Evolutionary conservation across 2,113 vertebrate genomes (phyloP).

Genomic region (Marcusenius ussheri): DNA sequence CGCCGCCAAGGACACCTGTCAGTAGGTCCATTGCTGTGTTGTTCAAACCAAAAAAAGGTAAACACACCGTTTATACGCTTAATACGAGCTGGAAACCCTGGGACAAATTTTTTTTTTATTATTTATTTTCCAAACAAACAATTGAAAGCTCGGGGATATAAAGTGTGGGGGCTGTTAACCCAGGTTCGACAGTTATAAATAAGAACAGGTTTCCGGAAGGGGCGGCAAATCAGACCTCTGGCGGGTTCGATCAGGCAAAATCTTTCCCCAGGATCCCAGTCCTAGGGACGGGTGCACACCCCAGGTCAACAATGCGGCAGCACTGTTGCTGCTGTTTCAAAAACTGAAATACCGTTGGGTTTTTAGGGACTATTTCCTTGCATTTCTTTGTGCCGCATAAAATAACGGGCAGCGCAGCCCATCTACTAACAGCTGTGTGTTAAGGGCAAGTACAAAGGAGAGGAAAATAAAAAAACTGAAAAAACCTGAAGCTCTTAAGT

Average conservation of each 20-base stretch:
- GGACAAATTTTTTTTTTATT: not conserved
- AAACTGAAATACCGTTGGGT: not conserved
- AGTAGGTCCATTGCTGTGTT: not conserved
- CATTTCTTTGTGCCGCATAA: too few relatives aligned
- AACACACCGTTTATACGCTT: not conserved
- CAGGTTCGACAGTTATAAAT: not conserved
- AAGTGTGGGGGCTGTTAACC: not conserved
- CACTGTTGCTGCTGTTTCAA: not conserved
- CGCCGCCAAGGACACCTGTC: not conserved
- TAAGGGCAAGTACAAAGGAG: not conserved
- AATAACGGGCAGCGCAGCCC: not conserved
- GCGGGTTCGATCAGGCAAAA: not conserved
- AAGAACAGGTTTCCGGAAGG: not conserved
- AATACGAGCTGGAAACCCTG: not conserved
- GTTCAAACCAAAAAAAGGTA: not conserved
- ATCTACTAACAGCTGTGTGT: not conserved
- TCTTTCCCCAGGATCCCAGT: not conserved
- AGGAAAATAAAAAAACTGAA: too few relatives aligned
- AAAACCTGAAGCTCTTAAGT: not conserved
- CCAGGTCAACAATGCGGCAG: not conserved
- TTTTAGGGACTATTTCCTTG: not conserved
- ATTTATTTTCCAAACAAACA: constrained; percentile 6
- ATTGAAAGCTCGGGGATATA: not conserved
- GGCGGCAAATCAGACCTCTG: not conserved
- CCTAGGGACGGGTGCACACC: not conserved